A percentile compares a stretch with the other conserved stretches of the same genome.
Conservation (phyloP, 2,797 vertebrate genomes). For the Melanotaenia nigrans region DNA sequence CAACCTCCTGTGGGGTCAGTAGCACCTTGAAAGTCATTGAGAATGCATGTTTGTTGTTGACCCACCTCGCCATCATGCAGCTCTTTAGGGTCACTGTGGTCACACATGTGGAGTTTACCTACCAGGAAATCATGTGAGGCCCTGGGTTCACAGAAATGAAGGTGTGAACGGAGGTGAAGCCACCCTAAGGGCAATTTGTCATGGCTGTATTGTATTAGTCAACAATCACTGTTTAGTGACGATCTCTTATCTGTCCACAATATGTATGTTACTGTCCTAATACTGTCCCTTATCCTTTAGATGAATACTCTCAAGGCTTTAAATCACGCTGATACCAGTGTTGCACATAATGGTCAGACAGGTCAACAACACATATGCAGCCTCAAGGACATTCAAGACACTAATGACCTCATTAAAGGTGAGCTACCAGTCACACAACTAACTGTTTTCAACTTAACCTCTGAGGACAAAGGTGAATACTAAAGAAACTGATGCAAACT, state of each 20-base stretch:
- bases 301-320: background rate
- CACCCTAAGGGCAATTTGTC: background rate
- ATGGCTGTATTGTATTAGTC: background rate
- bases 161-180: background rate
- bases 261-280: background rate
- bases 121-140: background rate
- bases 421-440: background rate
- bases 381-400: background rate
- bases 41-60: background rate
- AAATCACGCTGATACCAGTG: background rate
- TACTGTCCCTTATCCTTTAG: background rate
- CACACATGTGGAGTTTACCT: background rate
- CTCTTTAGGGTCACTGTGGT: background rate
- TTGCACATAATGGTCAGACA: background rate
- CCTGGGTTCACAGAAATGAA: background rate
- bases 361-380: background rate
- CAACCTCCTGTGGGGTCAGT: background rate
- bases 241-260: background rate
- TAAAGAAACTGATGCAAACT: slow-evolving; percentile 58
- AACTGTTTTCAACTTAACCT: background rate
- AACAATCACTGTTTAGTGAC: background rate
- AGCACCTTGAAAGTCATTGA: background rate
- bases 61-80: background rate
- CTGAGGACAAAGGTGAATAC: background rate
- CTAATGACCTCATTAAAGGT: no score